Evolutionary conservation across 2,888 invertebrate species (phyloP), one percentile per base, ranked within the genome.

Genomic region (Morpho helenor): DNA sequence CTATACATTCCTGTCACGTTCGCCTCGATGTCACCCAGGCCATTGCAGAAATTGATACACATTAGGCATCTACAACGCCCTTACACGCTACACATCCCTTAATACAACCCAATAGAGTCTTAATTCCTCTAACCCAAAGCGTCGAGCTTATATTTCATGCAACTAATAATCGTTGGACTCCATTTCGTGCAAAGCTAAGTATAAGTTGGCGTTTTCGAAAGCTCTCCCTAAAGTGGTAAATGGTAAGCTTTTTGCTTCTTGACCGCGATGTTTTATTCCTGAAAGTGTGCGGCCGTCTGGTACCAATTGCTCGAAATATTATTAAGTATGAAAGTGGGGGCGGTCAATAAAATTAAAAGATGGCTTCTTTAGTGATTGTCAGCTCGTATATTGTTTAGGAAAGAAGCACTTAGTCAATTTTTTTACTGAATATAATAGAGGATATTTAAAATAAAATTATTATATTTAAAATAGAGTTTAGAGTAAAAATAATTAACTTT

Each of bases 21-120:
- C 81, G 74, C 74, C 73, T 75, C 72, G 77, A 78, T 83, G 85
- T 87, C 87, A 80, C 80, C 82, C 75, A 73, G 72, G 71, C 84
- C 80, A 84, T 82, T 85, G 77, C 82, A 81, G 84, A 89, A 88
- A 88, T 89, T 88, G 87, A 88, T 87, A 89, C 81, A 84, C 81
- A 79, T 80, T 77, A 75, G 76, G 67, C 66, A 70, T 74, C 73
- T 73, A 60, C 66, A 68, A 70, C 55, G 46, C 63, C 50, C 50
- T 60, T 58, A 57, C 64, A 56, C 57, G 51, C 56, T 53, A 60
- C 57, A 60, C 61, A 59, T 60, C 66, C 66, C 69, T 79, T 76
- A 66, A 49, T 16, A 54, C 61, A 57, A 63, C 8, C 31, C 8
- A 7, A 68, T 76, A 82, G 68, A 68, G 75, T 64, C 54, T 54